Evolutionary conservation across 1,140 invertebrate species (phyloP).

Genomic region (Anoplophora glabripennis): DNA sequence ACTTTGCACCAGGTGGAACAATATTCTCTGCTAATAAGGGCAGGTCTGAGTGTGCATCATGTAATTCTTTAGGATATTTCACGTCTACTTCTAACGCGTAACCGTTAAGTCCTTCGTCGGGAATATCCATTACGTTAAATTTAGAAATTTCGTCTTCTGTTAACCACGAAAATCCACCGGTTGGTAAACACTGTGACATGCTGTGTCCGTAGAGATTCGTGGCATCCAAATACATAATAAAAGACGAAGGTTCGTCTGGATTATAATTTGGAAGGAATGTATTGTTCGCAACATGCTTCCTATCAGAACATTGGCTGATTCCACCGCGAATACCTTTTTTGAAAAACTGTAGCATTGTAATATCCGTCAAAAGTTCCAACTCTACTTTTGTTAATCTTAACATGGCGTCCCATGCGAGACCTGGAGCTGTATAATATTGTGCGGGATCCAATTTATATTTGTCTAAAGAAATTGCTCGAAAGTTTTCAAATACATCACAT

Average conservation of each 20-base stretch:
- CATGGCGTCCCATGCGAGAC: constrained; percentile 44
- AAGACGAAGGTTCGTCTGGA: constrained; percentile 23
- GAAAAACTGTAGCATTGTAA: constrained; percentile 45
- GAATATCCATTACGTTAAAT: constrained; percentile 35
- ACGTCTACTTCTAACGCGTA: constrained; percentile 54
- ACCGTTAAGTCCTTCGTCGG: constrained; percentile 46
- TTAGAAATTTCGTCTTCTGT: constrained; percentile 12
- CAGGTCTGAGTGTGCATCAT: constrained; percentile 45
- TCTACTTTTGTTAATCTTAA: too few species aligned
- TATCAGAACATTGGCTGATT: constrained; percentile 39
- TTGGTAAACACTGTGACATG: constrained; percentile 50
- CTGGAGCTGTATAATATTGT: constrained; percentile 46
- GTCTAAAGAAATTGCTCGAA: constrained; percentile 40
- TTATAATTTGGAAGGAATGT: constrained; percentile 34
- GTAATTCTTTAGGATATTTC: constrained; percentile 40
- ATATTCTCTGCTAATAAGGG: constrained; percentile 44
- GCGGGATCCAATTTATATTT: constrained; percentile 45
- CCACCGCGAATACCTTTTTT: constrained; percentile 47
- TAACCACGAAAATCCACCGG: too few species aligned
- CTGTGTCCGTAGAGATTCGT: constrained; percentile 54
- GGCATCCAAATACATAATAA: constrained; percentile 35
- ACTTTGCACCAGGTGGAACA: constrained; percentile 15
- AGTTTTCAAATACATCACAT: constrained; percentile 50
- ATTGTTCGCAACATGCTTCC: constrained; percentile 47
- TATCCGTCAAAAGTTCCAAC: constrained; percentile 49